Evolutionary conservation across 2,797 vertebrate species (phyloP).

Genomic region (Ctenopoma kingsleyae): DNA sequence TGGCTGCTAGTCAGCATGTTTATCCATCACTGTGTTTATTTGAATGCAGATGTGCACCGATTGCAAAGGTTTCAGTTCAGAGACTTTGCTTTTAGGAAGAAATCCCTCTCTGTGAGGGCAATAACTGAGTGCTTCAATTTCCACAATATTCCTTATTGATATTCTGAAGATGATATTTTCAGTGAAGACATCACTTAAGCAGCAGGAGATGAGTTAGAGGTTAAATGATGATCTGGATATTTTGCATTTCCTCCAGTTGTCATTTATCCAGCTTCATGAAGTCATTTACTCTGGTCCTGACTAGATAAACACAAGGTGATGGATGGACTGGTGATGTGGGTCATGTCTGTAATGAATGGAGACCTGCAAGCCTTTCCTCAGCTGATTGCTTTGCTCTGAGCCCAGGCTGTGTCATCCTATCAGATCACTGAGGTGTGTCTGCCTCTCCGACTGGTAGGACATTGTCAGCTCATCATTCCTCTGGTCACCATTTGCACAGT

Average conservation of each 20-base stretch:
- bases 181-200: slow-evolving; percentile 59
- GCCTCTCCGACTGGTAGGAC: slow-evolving; percentile 51
- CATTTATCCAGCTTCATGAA: slow-evolving; percentile 58
- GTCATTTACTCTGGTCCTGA: slow-evolving; percentile 49
- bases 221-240: slow-evolving; percentile 67
- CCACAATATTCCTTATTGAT: slow-evolving; percentile 51
- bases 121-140: slow-evolving; percentile 38
- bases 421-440: slow-evolving; percentile 55
- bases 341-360: slow-evolving; percentile 62
- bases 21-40: background rate
- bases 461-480: slow-evolving; percentile 55
- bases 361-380: slow-evolving; percentile 40
- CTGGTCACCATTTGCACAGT: slow-evolving; percentile 32
- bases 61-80: slow-evolving; percentile 12
- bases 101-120: slow-evolving; percentile 34
- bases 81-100: slow-evolving; percentile 30
- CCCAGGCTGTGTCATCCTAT: slow-evolving; percentile 35
- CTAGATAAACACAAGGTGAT: slow-evolving; percentile 66
- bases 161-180: slow-evolving; percentile 62
- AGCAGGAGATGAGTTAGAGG: slow-evolving; percentile 58
- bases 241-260: slow-evolving; percentile 60
- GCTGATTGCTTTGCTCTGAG: slow-evolving; percentile 50
- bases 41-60: background rate
- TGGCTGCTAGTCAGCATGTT: background rate
- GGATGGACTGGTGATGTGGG: slow-evolving; percentile 60